Base-by-base conservation (phyloP, 2,888 invertebrate species). In the Diaphora mendica region DNA sequence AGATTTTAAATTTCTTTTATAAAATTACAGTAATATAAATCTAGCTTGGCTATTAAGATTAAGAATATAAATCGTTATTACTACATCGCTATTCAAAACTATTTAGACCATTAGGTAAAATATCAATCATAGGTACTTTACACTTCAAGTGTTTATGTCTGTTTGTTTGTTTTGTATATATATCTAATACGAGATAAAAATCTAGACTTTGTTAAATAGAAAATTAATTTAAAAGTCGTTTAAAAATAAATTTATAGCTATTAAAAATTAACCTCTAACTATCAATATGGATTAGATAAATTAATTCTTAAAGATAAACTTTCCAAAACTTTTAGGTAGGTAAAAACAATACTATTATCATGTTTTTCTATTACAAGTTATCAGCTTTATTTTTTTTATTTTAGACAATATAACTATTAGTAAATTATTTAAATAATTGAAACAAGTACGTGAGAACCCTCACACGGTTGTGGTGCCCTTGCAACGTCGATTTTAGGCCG, bases 1-100 rank as follows among this genome's bases (percentile, higher is more conserved):
- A n/a, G n/a, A 44, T 70, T 64, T 64, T 33, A 7, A 33, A 65
- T 35, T 65, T 51, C 35, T 48, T 68, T 71, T 64, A 42, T 68
- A 64, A 35, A 66, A 33, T 13, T 48, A 48, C 20, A 48, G 44
- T 15, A n/a, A 51, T n/a, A 9, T n/a, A n/a, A 55, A 55, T 55
- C n/a, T 55, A 55, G 55, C 55, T 55, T 3, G 11, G n/a, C 13
- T 55, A 13, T 26, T 26, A 11, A 55, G 55, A 13, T 55, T 13
- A 51, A 23, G 23, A 51, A 23, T 51, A 23, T 23, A 51, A 51
- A 51, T 44, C 26, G 9, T 17, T 26, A 62, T 62, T 48, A 48
- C 30, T 33, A 7, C n/a, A 55, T 68, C n/a, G n/a, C n/a, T 3
- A 55, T 51, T 68, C 2, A 55, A 51, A 51, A 68, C 13, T 20